A percentile compares a stretch with the other conserved stretches of the same genome.
Conservation (phyloP, 1,140 invertebrate species). For the Varroa destructor region DNA sequence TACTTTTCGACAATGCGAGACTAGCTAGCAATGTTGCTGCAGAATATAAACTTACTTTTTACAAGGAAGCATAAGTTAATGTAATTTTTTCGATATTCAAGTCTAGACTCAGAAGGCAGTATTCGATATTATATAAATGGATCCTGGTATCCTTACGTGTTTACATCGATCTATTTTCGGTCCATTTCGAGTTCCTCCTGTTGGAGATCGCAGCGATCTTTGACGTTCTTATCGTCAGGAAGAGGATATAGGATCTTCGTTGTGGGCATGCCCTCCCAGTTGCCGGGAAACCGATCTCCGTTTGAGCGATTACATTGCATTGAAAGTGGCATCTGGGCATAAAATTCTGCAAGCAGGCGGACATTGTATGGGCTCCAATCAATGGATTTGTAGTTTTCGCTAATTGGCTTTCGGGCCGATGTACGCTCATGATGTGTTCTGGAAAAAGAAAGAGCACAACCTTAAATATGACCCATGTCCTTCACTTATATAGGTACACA, state of each 20-base stretch:
- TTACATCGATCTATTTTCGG: neutral
- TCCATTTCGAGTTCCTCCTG: constrained; percentile 20
- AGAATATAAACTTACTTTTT: too few species aligned
- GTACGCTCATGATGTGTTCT: constrained; percentile 38
- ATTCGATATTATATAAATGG: too few species aligned
- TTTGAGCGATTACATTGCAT: constrained; percentile 90
- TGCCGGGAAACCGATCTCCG: constrained; percentile 59
- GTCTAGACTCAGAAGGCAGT: too few species aligned
- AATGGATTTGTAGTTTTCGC: constrained; percentile 58
- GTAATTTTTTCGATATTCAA: too few species aligned
- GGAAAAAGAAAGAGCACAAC: constrained; percentile 17
- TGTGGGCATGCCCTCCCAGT: constrained; percentile 35
- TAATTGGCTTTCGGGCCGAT: constrained; percentile 34
- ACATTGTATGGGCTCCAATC: constrained; percentile 65
- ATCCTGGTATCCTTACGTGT: too few species aligned
- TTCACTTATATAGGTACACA: neutral
- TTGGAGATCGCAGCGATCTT: neutral
- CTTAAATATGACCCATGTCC: neutral
- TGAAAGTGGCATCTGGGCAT: constrained; percentile 68
- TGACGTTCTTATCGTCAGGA: neutral
- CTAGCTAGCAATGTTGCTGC: too few species aligned
- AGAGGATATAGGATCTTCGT: constrained; percentile 32
- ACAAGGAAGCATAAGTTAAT: too few species aligned
- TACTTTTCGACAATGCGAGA: too few species aligned
- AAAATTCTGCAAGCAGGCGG: constrained; percentile 58